Evolutionary conservation across 2,888 invertebrate species (phyloP).

Genomic region (Ommatoiulus sabulosus): DNA sequence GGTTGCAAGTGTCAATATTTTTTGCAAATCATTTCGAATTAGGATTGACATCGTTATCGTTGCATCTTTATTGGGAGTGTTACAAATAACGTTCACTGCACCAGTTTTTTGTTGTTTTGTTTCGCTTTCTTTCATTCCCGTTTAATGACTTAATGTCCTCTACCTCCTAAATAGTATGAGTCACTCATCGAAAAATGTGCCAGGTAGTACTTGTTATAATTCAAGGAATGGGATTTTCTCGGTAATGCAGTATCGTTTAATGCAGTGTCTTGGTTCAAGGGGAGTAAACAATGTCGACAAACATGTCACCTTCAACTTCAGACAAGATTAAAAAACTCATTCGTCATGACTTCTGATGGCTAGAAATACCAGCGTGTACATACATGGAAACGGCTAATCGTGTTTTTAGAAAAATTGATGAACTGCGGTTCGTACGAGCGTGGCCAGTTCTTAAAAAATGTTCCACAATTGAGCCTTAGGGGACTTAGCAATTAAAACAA

Average conservation of each 20-base stretch:
- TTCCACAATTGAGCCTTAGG: neutral
- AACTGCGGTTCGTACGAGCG: neutral
- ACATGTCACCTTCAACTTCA: conserved; percentile 44
- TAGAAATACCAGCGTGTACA: neutral
- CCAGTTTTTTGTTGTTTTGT: conserved; percentile 32
- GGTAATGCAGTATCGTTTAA: neutral
- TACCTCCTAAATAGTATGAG: neutral
- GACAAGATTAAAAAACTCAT: conserved; percentile 38
- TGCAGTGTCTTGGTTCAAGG: neutral
- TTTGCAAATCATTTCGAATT: conserved; percentile 39
- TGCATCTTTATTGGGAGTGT: neutral
- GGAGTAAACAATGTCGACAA: neutral
- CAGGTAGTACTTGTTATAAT: conserved; percentile 1
- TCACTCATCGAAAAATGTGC: neutral
- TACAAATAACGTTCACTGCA: neutral
- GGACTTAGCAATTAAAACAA: neutral
- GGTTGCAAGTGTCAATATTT: neutral
- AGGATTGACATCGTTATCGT: neutral
- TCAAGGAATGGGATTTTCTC: conserved; percentile 11
- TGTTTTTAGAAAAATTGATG: conserved; percentile 7
- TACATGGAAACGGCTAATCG: neutral
- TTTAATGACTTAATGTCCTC: neutral
- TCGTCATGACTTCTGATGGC: conserved; percentile 35
- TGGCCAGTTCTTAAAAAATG: neutral
- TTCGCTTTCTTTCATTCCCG: neutral